These are phyloP conservation scores for Bombus waltoni DNA, from an alignment of 1,140 invertebrate species.

Conservation along the genomic window DNA sequence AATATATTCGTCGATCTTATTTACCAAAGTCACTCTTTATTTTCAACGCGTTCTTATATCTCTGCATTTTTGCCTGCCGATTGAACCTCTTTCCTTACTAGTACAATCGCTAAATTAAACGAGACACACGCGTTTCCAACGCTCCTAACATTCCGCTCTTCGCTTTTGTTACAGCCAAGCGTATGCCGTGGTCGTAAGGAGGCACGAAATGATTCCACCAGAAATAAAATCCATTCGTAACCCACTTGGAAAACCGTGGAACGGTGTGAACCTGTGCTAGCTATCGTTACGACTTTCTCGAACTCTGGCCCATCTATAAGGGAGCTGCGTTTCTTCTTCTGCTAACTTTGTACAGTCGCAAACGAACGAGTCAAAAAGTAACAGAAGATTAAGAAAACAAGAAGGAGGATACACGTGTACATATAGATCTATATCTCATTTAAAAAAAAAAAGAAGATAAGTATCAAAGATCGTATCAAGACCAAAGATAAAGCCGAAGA, in stretches of 20 bases:
- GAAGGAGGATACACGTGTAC: neutral
- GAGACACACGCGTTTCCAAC: no score
- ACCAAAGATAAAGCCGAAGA: constrained; percentile 53
- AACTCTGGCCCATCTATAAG: constrained; percentile 67
- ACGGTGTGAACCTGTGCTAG: constrained; percentile 63
- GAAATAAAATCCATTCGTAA: constrained; percentile 31
- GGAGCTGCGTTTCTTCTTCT: constrained; percentile 15
- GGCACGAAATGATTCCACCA: constrained; percentile 74
- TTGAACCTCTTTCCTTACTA: no score
- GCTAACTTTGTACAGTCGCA: constrained; percentile 33
- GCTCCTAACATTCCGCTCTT: neutral
- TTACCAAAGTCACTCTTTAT: neutral
- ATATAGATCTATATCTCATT: neutral
- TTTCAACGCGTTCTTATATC: no score
- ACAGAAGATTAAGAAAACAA: neutral
- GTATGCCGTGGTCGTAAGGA: constrained; percentile 41
- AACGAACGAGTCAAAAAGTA: neutral
- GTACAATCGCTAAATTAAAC: no score
- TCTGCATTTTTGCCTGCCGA: no score
- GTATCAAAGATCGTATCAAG: constrained; percentile 5
- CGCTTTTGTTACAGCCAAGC: constrained; percentile 46
- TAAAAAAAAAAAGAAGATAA: neutral
- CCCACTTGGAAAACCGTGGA: constrained; percentile 63
- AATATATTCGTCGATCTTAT: neutral
- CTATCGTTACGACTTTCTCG: constrained; percentile 34